phyloP scores from a whole-genome alignment of 2,113 vertebrate genomes.

The Urocynchramus pylzowi region DNA sequence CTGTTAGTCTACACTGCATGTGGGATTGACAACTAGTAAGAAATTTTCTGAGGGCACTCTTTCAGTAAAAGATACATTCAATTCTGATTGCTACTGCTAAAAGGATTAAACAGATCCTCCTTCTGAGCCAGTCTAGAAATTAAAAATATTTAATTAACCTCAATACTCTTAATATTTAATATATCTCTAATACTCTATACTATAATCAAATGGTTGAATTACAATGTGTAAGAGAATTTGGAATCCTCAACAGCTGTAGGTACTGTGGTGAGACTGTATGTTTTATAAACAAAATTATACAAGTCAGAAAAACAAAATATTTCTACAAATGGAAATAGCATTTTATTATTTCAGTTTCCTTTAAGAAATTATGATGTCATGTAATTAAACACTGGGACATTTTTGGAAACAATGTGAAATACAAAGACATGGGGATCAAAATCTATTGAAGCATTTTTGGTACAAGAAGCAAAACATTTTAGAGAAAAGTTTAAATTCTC shows the following conservation, averaged over 20 bases:
- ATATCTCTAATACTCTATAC: not conserved
- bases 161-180: not conserved
- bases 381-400: accelerated
- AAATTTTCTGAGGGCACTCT: not conserved
- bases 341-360: not conserved
- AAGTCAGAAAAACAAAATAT: not conserved
- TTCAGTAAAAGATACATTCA: not conserved
- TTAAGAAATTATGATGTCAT: not conserved
- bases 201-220: not conserved
- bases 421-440: not conserved
- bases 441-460: not conserved
- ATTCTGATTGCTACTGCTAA: not conserved
- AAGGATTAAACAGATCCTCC: not conserved
- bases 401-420: not conserved
- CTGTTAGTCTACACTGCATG: accelerated
- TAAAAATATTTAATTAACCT: not conserved
- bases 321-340: not conserved
- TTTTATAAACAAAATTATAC: not conserved
- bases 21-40: not conserved
- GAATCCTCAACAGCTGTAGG: not conserved
- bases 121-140: not conserved
- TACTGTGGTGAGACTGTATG: not conserved
- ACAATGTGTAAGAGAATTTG: not conserved
- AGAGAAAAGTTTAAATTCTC: not conserved
- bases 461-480: not conserved